Conservation (phyloP, 2,888 invertebrate species). For the Spodoptera picta region DNA sequence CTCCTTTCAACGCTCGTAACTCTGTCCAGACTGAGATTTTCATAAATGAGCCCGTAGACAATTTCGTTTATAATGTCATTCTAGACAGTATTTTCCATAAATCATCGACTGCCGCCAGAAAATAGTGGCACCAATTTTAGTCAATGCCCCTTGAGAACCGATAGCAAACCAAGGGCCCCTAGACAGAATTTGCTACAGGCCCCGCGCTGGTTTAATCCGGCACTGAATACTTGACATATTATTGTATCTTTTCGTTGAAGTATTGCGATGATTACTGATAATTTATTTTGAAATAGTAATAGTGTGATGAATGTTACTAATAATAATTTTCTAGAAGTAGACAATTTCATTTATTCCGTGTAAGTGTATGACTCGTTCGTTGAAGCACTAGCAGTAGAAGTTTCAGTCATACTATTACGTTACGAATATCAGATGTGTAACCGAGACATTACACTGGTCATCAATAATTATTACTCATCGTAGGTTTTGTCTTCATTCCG, state of each 20-base stretch:
- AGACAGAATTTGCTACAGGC: too few relatives aligned
- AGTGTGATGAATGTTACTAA: conserved; percentile 4
- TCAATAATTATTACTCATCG: conserved; percentile 36
- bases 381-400: conserved; percentile 3
- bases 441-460: conserved; percentile 25
- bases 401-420: conserved; percentile 5
- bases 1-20: too few relatives aligned
- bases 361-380: conserved; percentile 2
- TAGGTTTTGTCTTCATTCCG: conserved; percentile 37
- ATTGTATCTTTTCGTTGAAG: conserved; percentile 20
- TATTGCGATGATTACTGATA: conserved; percentile 29
- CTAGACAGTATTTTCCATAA: too few relatives aligned
- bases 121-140: too few relatives aligned
- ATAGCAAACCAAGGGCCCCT: too few relatives aligned
- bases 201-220: too few relatives aligned
- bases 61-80: too few relatives aligned
- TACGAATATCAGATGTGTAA: conserved; percentile 12
- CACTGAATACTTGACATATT: conserved; percentile 12
- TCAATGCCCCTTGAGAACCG: too few relatives aligned
- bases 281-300: conserved; percentile 27
- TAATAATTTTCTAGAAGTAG: conserved; percentile 13
- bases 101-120: too few relatives aligned
- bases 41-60: too few relatives aligned
- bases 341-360: conserved; percentile 9
- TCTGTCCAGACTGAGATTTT: too few relatives aligned